phyloP scores from a whole-genome alignment of 2,113 vertebrate genomes.

The Piprites chloris region DNA sequence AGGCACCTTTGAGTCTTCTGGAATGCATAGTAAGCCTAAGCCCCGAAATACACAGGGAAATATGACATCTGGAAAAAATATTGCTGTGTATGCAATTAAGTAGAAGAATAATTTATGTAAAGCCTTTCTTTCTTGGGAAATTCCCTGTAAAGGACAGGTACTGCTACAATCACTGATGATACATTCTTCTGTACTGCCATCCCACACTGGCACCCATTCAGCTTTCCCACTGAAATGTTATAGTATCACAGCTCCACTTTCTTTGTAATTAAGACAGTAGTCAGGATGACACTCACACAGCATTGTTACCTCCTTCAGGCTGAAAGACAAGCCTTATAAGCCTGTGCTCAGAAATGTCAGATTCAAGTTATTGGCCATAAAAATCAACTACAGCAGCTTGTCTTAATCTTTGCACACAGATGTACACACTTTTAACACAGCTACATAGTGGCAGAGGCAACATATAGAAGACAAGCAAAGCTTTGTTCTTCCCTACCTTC shows the following conservation, averaged over 20 bases:
- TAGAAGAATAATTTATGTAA: not conserved
- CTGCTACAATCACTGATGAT: not conserved
- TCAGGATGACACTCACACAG: not conserved
- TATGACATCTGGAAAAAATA: not conserved
- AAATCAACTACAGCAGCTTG: not conserved
- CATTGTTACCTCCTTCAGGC: not conserved
- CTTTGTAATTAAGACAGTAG: not conserved
- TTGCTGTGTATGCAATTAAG: not conserved
- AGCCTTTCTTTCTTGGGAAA: not conserved
- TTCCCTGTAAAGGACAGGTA: not conserved
- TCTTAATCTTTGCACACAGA: not conserved
- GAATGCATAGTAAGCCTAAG: not conserved
- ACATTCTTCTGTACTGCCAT: not conserved
- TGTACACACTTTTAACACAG: not conserved
- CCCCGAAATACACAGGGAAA: not conserved
- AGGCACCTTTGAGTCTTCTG: not conserved
- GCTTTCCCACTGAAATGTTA: not conserved
- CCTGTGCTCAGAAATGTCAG: not conserved
- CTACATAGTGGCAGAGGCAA: not conserved
- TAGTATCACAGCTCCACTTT: not conserved
- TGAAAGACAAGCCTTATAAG: not conserved
- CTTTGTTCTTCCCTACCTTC: rapidly evolving
- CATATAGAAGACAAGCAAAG: not conserved
- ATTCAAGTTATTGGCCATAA: not conserved
- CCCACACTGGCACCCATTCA: not conserved